phyloP scores from a whole-genome alignment of 2,113 vertebrate genomes.

The Etheostoma spectabile region DNA sequence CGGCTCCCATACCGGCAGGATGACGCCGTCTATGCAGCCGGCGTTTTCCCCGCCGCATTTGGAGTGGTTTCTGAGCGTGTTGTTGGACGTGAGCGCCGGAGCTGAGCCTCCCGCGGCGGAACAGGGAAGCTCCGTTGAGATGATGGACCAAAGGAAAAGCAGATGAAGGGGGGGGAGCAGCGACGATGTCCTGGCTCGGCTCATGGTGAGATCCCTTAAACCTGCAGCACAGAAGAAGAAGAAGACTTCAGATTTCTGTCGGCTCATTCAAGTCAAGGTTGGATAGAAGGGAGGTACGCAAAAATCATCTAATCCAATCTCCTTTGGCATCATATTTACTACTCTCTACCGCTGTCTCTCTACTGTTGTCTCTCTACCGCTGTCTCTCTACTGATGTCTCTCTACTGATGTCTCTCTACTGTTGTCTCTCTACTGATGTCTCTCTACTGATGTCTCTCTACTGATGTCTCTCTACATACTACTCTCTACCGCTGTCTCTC shows the following conservation, averaged over 20 bases:
- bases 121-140: constrained; percentile 73
- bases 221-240: constrained; percentile 55
- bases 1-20: constrained; percentile 93
- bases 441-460: too few relatives aligned
- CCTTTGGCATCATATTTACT: too few relatives aligned
- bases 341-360: too few relatives aligned
- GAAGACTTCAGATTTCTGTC: background rate
- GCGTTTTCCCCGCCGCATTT: constrained; percentile 84
- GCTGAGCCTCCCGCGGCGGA: constrained; percentile 51
- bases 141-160: constrained; percentile 76
- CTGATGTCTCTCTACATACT: too few relatives aligned
- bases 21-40: constrained; percentile 91
- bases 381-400: too few relatives aligned
- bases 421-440: too few relatives aligned
- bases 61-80: constrained; percentile 49
- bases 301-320: too few relatives aligned
- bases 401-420: too few relatives aligned
- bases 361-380: too few relatives aligned
- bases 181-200: constrained; percentile 42
- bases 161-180: constrained; percentile 72
- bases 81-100: constrained; percentile 59
- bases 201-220: constrained; percentile 83
- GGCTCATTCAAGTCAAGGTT: background rate
- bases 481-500: too few relatives aligned
- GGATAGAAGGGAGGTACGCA: too few relatives aligned